Base-by-base conservation (phyloP, 92 coral and sea anemone genomes). In the Actinernus sp. region DNA sequence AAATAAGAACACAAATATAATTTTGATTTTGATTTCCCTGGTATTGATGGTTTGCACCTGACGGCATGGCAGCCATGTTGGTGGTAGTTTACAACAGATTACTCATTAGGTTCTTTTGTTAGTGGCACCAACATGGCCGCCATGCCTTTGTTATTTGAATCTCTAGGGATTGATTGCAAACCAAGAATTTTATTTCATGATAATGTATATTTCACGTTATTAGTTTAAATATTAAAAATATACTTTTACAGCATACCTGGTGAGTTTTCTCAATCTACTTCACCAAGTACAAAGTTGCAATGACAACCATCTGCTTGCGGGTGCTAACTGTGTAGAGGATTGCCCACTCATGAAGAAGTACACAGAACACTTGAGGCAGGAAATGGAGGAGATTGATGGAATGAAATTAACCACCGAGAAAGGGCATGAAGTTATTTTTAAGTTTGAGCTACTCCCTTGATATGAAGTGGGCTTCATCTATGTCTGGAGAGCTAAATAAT, bases 271-370 rank as follows among this genome's bases (percentile, higher is more conserved):
- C 1, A 81, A 87, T 53, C 44, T 87, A 10, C 55, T 81, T 10
- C 48, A 87, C 18, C 56, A 85, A 22, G 88, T 81, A 28, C 93
- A 87, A 51, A 87, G 93, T 55, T 86, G 85, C 32, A 66, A 68
- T 68, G 69, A 87, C 40, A 87, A 87, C 63, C 88, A 74, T 65
- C 30, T 87, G 32, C 47, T 80, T 11, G 37, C 74, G 53, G 93
- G 88, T 1, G 70, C 88, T 0, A 80, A 80, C 33, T 80, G 84
- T 53, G 80, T 33, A 26, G 93, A 87, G 55, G 84, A 74, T 31
- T 32, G 48, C 41, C 71, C 59, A 5, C 28, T 80, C 17, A 13
- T 87, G 81, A 61, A 73, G 48, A 27, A 40, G 43, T 88, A 76
- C 60, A 81, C 86, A 2, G 29, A 64, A 26, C 66, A 54, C 23